Percentiles rank a stretch among this genome's conserved stretches.
These are phyloP conservation scores for Agrypnia vestita DNA, from an alignment of 1,140 invertebrate genomes.

Conservation along the genomic window DNA sequence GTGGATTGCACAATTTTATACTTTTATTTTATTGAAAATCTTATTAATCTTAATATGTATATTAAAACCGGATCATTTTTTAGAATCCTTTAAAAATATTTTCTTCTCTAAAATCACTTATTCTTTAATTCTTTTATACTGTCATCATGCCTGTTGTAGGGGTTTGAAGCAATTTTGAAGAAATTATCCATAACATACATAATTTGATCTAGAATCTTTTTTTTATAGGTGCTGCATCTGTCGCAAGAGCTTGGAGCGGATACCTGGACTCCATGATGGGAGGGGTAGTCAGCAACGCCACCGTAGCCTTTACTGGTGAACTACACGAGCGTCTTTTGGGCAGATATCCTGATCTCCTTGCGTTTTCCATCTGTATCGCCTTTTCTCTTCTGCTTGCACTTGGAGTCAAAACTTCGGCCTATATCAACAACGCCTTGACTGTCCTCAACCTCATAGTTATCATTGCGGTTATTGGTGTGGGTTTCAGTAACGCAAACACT, in stretches of 20 bases:
- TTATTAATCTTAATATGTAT: too few species aligned
- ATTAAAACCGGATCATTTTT: too few species aligned
- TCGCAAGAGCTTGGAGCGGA: conserved; percentile 93
- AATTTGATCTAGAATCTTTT: too few species aligned
- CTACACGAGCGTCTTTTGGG: conserved; percentile 82
- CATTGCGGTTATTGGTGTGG: conserved; percentile 82
- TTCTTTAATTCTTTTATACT: too few species aligned
- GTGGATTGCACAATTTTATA: too few species aligned
- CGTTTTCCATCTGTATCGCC: conserved; percentile 82
- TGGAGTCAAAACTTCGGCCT: conserved; percentile 90
- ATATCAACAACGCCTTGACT: conserved; percentile 87
- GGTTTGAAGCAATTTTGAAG: too few species aligned
- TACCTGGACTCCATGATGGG: conserved; percentile 90
- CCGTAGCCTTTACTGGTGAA: conserved; percentile 80
- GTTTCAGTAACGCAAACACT: conserved; percentile 85
- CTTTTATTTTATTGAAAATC: too few species aligned
- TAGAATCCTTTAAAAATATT: too few species aligned
- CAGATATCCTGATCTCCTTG: conserved; percentile 87
- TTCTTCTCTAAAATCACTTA: too few species aligned
- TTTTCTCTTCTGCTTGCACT: conserved; percentile 82
- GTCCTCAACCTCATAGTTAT: conserved; percentile 86
- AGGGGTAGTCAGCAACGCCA: conserved; percentile 88
- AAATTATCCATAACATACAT: too few species aligned
- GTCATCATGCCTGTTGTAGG: too few species aligned
- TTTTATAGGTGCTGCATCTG: conserved; percentile 85